These are phyloP conservation scores for Aeoliscus strigatus DNA, from an alignment of 2,797 vertebrate genomes.

Conservation along the genomic window DNA sequence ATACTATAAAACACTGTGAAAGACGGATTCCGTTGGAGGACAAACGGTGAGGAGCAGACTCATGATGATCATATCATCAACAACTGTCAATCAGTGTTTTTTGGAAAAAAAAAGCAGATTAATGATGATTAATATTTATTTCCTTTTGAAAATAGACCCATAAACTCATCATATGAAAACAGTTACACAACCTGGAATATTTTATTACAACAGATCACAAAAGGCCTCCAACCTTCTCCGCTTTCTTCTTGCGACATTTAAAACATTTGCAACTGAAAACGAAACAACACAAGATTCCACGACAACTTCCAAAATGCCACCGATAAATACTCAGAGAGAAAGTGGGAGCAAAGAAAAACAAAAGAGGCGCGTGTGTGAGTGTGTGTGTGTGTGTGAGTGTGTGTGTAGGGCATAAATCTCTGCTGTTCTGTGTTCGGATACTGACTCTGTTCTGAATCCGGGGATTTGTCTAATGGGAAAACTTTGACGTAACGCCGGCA, in stretches of 20 bases:
- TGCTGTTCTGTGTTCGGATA: slow-evolving; percentile 47
- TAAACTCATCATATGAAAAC: slow-evolving; percentile 82
- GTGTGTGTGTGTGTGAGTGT: too few relatives aligned
- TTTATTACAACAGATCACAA: slow-evolving; percentile 78
- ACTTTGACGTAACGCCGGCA: too few relatives aligned
- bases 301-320: slow-evolving; percentile 64
- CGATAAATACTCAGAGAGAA: slow-evolving; percentile 47
- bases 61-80: slow-evolving; percentile 22
- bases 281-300: slow-evolving; percentile 60
- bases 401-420: too few relatives aligned
- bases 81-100: slow-evolving; percentile 46
- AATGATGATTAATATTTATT: slow-evolving; percentile 80
- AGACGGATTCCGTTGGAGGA: too few relatives aligned
- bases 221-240: slow-evolving; percentile 70
- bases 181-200: slow-evolving; percentile 78
- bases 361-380: slow-evolving; percentile 39
- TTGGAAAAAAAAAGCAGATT: too few relatives aligned
- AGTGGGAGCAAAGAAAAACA: slow-evolving; percentile 29
- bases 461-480: slow-evolving; percentile 67
- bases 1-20: too few relatives aligned
- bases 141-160: slow-evolving; percentile 83
- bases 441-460: slow-evolving; percentile 57
- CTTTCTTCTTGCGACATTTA: slow-evolving; percentile 58
- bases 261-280: slow-evolving; percentile 53
- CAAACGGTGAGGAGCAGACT: neutral